Evolutionary conservation across 2,113 vertebrate genomes (phyloP), one percentile per base, ranked within the genome.

Genomic region (Sminthopsis crassicaudata): DNA sequence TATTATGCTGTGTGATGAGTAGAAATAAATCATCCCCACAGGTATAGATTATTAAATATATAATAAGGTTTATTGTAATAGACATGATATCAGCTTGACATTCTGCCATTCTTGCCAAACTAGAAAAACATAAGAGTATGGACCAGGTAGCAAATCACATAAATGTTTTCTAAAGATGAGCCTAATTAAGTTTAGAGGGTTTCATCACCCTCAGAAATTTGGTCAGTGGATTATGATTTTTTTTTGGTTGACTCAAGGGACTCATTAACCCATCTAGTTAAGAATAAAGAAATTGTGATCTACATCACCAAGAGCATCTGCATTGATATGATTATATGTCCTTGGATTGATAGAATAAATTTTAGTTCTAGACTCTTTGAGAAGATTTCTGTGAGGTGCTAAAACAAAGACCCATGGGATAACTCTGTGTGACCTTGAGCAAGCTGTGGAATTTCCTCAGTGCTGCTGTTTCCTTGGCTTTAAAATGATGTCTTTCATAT

Each of bases 1-100:
- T 93, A 53, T 46, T 52, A 16, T 84, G 54, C 16, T 14, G 0
- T 30, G 10, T 42, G 10, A 88, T 50, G 23, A 46, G 46, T 27
- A 51, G 12, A 26, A 96, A 92, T 51, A 26, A 96, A 92, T 51
- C 9, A 27, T 24, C 51, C 46, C 36, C 11, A 51, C 26, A 96
- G 57, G 24, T 94, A 26, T 2, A 55, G 11, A 9, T 94, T 92
- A 25, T 26, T 91, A 93, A 57, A 89, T 76, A 89, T 42, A 14
- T 8, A 92, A 89, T 46, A 52, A 52, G 2, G 9, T 91, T 89
- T 46, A 93, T 25, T 91, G 2, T 50, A 89, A 19, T 55, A 89
- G 27, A 19, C 30, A 53, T 89, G 90, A 46, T 23, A 92, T 90
- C 90, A 57, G 46, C 42, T 53, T 90, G 48, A 53, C 42, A 92